Conservation (phyloP, 2,113 vertebrate species). For the Esox niger region DNA sequence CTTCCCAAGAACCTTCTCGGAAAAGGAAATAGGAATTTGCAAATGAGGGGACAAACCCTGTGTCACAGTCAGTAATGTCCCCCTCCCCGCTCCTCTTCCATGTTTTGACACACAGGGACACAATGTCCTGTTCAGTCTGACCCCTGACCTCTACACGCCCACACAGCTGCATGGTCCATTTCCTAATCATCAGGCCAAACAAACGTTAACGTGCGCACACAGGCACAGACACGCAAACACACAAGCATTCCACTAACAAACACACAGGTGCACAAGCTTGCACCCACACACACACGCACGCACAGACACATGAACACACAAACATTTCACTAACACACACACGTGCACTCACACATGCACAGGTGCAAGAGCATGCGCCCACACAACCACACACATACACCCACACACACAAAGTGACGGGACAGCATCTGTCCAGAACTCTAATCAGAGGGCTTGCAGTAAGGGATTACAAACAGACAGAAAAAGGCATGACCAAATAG, state of each 20-base stretch:
- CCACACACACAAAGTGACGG: not conserved
- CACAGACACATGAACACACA: too few relatives aligned
- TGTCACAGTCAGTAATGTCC: conserved; percentile 19
- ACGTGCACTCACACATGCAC: too few relatives aligned
- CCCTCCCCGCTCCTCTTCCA: not conserved
- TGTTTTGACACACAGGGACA: conserved; percentile 18
- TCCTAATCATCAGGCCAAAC: conserved; percentile 4
- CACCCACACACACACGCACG: not conserved
- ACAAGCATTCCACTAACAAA: not conserved
- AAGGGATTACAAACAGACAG: not conserved
- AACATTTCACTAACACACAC: too few relatives aligned
- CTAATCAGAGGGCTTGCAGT: not conserved
- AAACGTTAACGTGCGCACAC: conserved; percentile 1
- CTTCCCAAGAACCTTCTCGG: conserved; percentile 17
- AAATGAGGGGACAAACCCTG: conserved; percentile 35
- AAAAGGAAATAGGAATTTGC: conserved; percentile 47
- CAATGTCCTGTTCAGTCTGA: not conserved
- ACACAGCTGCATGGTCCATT: conserved; percentile 41
- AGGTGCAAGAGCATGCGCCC: not conserved
- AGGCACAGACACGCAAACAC: not conserved
- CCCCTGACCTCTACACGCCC: conserved; percentile 31
- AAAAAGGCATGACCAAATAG: not conserved
- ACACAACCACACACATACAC: not conserved
- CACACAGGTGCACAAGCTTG: not conserved
- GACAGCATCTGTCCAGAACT: not conserved